Evolutionary conservation across 2,113 vertebrate species (phyloP).

Genomic region (Podarcis raffonei): DNA sequence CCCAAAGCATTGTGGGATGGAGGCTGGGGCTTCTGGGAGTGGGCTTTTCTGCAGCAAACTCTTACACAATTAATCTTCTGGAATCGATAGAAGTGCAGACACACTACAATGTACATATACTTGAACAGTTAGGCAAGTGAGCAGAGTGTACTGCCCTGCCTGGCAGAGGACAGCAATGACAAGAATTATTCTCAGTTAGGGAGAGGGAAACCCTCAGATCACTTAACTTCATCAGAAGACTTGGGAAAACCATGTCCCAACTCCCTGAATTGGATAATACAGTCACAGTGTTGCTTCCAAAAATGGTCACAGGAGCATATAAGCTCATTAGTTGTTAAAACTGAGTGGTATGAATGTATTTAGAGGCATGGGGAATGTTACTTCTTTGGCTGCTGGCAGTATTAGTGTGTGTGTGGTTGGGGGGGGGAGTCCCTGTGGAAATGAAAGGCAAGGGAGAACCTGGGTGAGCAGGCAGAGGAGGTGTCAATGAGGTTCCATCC

Average conservation of each 20-base stretch:
- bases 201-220: too few relatives aligned
- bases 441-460: background rate
- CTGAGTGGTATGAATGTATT: background rate
- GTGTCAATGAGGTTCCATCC: too few relatives aligned
- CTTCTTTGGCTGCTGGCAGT: background rate
- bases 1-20: too few relatives aligned
- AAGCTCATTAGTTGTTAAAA: slow-evolving; percentile 3
- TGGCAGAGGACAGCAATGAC: background rate
- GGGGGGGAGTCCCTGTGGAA: background rate
- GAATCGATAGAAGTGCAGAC: background rate
- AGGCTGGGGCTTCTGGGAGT: too few relatives aligned
- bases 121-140: background rate
- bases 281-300: background rate
- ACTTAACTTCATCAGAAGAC: background rate
- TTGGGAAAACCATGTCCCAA: background rate
- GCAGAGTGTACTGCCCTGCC: background rate
- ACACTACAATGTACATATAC: background rate
- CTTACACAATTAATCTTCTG: background rate
- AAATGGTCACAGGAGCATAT: background rate
- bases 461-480: background rate
- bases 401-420: background rate
- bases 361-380: background rate
- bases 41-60: background rate
- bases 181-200: background rate
- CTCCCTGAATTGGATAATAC: background rate